Evolutionary conservation across 2,888 invertebrate species (phyloP).

Genomic region (Tridacna gigas): DNA sequence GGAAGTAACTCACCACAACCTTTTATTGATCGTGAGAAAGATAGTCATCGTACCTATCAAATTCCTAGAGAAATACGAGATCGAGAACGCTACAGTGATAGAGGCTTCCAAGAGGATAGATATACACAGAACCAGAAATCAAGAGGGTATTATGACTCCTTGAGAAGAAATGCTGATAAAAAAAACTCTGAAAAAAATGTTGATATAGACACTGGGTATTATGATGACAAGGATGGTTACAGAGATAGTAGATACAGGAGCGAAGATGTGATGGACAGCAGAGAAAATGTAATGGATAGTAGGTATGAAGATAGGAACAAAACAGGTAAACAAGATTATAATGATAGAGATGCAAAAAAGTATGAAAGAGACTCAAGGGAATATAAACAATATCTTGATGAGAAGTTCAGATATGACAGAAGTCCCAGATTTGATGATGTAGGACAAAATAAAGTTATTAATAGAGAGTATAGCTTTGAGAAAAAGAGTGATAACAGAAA

Average conservation of each 20-base stretch:
- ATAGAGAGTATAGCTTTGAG: background rate
- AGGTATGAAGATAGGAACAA: background rate
- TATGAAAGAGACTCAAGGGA: constrained; percentile 11
- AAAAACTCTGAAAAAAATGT: background rate
- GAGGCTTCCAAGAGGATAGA: constrained; percentile 10
- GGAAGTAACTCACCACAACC: background rate
- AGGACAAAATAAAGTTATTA: background rate
- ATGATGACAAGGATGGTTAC: background rate
- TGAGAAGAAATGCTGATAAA: constrained; percentile 6
- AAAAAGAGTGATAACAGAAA: background rate
- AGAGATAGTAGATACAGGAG: constrained; percentile 1
- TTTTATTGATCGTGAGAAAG: constrained; percentile 17
- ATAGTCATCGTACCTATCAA: constrained; percentile 28
- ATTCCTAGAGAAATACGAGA: constrained; percentile 18
- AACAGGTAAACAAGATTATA: background rate
- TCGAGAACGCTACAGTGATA: constrained; percentile 28
- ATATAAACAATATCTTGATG: constrained; percentile 7
- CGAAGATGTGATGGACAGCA: no score
- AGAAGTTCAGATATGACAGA: constrained; percentile 12
- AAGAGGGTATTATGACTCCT: constrained; percentile 6
- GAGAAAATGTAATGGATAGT: constrained; percentile 3
- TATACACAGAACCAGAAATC: constrained; percentile 10
- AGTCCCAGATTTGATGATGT: background rate
- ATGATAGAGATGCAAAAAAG: background rate
- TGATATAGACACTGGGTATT: background rate